Evolutionary conservation across 2,888 invertebrate species (phyloP).

Genomic region (Glaucopsyche alexis): DNA sequence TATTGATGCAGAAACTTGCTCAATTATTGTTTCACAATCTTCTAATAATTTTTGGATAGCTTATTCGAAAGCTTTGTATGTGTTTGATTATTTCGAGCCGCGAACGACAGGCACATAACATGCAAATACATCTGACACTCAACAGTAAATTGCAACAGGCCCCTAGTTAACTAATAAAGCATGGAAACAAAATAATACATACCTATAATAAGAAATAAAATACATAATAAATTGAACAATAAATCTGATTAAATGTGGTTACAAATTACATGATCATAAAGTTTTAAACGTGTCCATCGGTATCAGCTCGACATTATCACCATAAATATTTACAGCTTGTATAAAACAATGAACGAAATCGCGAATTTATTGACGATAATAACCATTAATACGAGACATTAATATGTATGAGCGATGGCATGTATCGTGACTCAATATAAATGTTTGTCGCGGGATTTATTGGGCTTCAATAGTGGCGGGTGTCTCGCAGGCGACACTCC

Average conservation of each 20-base stretch:
- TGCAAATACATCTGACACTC: too few relatives aligned
- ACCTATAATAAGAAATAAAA: not conserved
- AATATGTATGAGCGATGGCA: slow-evolving; percentile 15
- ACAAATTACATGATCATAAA: not conserved
- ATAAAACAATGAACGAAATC: slow-evolving; percentile 4
- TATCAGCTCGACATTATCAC: not conserved
- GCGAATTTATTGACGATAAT: not conserved
- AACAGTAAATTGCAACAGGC: too few relatives aligned
- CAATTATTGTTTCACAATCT: too few relatives aligned
- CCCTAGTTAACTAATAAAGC: not conserved
- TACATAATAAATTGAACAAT: not conserved
- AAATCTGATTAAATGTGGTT: not conserved
- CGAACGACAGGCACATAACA: too few relatives aligned
- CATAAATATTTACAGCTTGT: not conserved
- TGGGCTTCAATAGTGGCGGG: not conserved
- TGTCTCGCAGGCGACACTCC: not conserved
- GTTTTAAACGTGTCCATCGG: not conserved
- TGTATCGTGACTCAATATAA: not conserved
- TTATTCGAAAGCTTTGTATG: too few relatives aligned
- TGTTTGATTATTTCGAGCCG: too few relatives aligned
- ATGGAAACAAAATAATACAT: not conserved
- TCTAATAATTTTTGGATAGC: too few relatives aligned
- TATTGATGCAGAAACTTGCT: not conserved
- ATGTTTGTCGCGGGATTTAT: not conserved
- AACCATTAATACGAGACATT: slow-evolving; percentile 9